Percentiles rank a stretch among this genome's conserved stretches.
Evolutionary conservation across 1,140 invertebrate genomes (phyloP).

Genomic region (Drosophila dunni): DNA sequence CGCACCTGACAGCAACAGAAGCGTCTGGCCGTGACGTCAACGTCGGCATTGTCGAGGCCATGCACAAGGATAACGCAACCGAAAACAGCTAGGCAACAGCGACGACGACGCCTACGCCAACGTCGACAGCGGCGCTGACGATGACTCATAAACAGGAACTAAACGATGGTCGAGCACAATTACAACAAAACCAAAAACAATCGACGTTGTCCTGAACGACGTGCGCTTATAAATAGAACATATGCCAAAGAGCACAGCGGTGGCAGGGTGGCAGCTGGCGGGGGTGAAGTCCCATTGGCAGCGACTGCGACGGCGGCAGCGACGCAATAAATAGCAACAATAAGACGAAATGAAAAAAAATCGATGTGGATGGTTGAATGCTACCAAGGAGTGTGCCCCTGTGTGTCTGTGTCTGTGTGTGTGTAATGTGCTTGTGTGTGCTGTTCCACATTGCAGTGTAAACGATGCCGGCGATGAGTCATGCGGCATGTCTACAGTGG

Average conservation of each 20-base stretch:
- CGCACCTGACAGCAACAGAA: conserved; percentile 64
- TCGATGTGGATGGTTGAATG: conserved; percentile 75
- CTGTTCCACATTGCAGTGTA: conserved; percentile 76
- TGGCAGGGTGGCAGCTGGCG: conserved; percentile 30
- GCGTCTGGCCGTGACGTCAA: conserved; percentile 38
- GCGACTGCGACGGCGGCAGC: conserved; percentile 38
- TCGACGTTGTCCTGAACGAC: conserved; percentile 48
- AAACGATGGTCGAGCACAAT: conserved; percentile 16
- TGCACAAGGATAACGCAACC: conserved; percentile 70
- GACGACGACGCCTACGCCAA: conserved; percentile 34
- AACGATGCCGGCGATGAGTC: conserved; percentile 71
- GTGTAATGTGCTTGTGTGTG: conserved; percentile 3
- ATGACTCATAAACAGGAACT: conserved; percentile 77
- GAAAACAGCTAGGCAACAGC: conserved; percentile 15
- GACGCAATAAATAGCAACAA: conserved; percentile 78
- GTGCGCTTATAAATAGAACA: conserved; percentile 73
- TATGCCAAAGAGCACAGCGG: conserved; percentile 62
- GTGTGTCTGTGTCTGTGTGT: conserved; percentile 49
- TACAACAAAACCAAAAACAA: conserved; percentile 60
- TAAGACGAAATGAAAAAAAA: conserved; percentile 68
- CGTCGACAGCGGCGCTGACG: conserved; percentile 38
- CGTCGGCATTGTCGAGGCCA: conserved; percentile 62
- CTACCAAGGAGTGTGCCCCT: conserved; percentile 57
- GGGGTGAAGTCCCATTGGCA: conserved; percentile 55
- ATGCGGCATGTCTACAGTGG: conserved; percentile 60